Conservation (phyloP, 2,888 invertebrate species). For the Eurytoma californica region DNA sequence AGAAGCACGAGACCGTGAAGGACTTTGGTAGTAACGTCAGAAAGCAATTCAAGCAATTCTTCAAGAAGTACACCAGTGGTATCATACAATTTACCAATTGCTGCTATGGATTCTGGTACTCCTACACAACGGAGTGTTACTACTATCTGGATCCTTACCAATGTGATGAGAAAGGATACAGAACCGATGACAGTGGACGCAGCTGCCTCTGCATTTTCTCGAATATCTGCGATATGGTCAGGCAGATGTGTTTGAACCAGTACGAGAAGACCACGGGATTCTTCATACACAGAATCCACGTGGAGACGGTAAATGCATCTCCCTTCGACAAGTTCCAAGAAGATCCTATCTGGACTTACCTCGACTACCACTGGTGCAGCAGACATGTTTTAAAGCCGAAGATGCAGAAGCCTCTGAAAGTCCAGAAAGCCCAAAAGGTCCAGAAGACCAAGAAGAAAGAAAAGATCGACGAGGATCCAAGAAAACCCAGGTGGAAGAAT, state of each 20-base stretch:
- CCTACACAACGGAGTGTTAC: slow-evolving; percentile 64
- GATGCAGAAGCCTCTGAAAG: slow-evolving; percentile 23
- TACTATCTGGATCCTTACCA: slow-evolving; percentile 72
- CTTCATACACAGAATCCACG: slow-evolving; percentile 69
- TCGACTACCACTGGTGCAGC: slow-evolving; percentile 72
- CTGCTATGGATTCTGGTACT: slow-evolving; percentile 73
- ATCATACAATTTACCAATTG: slow-evolving; percentile 71
- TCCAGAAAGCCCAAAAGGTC: background rate
- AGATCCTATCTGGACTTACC: slow-evolving; percentile 72
- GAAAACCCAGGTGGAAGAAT: slow-evolving; percentile 66
- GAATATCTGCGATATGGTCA: slow-evolving; percentile 65
- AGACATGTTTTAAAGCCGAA: slow-evolving; percentile 51
- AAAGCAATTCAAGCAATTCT: slow-evolving; percentile 63
- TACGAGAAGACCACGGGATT: slow-evolving; percentile 68
- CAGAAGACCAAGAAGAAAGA: slow-evolving; percentile 10
- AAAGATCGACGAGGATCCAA: slow-evolving; percentile 5
- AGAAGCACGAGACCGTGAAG: slow-evolving; percentile 49
- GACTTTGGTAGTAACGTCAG: slow-evolving; percentile 56
- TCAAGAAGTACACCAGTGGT: slow-evolving; percentile 64
- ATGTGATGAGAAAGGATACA: slow-evolving; percentile 64
- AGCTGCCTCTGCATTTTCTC: slow-evolving; percentile 68
- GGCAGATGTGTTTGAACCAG: slow-evolving; percentile 66
- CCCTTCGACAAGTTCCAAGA: slow-evolving; percentile 64
- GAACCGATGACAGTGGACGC: slow-evolving; percentile 57
- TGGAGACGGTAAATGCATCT: slow-evolving; percentile 65